A percentile compares a stretch with the other conserved stretches of the same genome.
These are phyloP conservation scores for Lemur catta DNA, from an alignment of 2,797 vertebrate species.

Conservation along the genomic window DNA sequence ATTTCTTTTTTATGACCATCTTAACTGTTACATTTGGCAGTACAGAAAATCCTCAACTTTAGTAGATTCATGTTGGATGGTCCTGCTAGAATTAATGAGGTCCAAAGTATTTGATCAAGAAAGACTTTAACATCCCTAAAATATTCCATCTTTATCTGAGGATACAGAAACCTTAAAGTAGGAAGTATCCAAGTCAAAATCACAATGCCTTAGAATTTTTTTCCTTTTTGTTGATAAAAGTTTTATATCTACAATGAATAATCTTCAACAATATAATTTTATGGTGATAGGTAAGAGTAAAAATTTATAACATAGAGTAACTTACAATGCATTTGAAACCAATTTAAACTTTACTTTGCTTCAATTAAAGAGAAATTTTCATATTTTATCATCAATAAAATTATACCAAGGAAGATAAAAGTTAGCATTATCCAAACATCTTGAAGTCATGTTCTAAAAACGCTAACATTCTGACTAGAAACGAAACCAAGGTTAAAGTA, in stretches of 20 bases:
- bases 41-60: neutral
- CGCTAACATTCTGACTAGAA: neutral
- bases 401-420: slow-evolving; percentile 9
- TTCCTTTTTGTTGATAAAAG: neutral
- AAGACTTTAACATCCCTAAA: neutral
- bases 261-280: neutral
- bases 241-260: neutral
- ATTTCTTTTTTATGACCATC: neutral
- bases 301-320: neutral
- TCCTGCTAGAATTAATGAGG: slow-evolving; percentile 27
- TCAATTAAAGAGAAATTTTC: slow-evolving; percentile 10
- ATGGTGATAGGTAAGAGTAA: neutral
- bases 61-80: neutral
- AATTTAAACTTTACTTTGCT: neutral
- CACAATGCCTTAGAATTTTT: neutral
- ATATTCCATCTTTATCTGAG: neutral
- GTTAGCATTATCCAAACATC: neutral
- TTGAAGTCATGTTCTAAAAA: slow-evolving; percentile 13
- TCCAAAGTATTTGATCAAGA: neutral
- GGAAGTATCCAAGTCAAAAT: neutral
- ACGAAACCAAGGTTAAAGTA: slow-evolving; percentile 60
- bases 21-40: neutral
- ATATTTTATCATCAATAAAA: slow-evolving; percentile 7
- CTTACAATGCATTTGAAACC: neutral
- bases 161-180: neutral